Conservation (phyloP, 2,888 invertebrate species). For the Autographa pulchrina region DNA sequence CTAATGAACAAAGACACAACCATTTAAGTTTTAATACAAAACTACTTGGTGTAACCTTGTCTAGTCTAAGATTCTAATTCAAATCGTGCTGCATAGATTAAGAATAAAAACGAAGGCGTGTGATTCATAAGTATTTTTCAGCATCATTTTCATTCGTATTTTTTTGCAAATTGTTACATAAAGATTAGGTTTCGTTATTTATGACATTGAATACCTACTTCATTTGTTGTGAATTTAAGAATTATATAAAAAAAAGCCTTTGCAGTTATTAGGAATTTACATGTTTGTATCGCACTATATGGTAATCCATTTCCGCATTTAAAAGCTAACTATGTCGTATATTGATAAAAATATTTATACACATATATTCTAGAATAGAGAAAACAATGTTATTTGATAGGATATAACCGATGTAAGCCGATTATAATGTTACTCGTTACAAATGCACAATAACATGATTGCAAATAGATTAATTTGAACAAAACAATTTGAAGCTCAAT, state of each 20-base stretch:
- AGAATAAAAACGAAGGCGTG: neutral
- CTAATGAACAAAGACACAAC: neutral
- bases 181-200: too few species aligned
- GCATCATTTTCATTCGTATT: too few species aligned
- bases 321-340: too few species aligned
- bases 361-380: too few species aligned
- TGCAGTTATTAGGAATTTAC: too few species aligned
- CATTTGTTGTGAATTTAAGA: too few species aligned
- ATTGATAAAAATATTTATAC: too few species aligned
- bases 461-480: neutral
- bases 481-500: neutral
- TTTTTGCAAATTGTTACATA: too few species aligned
- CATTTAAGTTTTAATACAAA: neutral
- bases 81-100: neutral
- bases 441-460: neutral
- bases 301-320: too few species aligned
- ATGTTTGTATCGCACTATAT: too few species aligned
- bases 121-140: neutral
- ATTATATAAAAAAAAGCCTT: too few species aligned
- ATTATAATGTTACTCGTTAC: neutral
- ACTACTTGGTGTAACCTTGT: neutral
- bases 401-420: neutral
- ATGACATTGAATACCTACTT: too few species aligned
- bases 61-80: neutral
- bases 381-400: neutral